Percentiles rank a stretch among this genome's conserved stretches.
phyloP scores from a whole-genome alignment of 2,888 invertebrate species.

The Coelopa pilipes region DNA sequence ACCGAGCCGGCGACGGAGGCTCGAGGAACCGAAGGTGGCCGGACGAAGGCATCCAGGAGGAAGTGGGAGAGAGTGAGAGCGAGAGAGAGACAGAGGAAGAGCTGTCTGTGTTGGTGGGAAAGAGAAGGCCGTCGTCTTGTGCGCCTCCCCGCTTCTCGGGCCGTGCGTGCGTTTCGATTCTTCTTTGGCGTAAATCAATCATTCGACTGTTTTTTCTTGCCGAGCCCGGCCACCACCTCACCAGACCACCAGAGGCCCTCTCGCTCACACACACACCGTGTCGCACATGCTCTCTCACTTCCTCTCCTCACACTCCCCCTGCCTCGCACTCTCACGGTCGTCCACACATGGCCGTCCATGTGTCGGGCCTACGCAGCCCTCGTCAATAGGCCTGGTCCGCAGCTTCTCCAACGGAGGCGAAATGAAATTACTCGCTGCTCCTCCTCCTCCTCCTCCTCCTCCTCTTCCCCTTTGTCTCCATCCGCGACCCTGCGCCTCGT shows the following conservation, averaged over 20 bases:
- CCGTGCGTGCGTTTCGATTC: conserved; percentile 38
- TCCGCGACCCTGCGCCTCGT: too few species aligned
- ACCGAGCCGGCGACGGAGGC: not conserved
- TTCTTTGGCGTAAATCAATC: conserved; percentile 42
- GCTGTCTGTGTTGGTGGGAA: too few species aligned
- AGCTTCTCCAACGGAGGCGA: not conserved
- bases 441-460: conserved; percentile 5
- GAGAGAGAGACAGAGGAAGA: not conserved
- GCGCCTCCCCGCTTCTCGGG: not conserved
- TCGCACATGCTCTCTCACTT: too few species aligned
- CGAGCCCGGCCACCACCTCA: not conserved
- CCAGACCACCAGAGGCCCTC: too few species aligned
- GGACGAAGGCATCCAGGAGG: too few species aligned
- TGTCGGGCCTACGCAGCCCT: too few species aligned
- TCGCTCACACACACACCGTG: not conserved
- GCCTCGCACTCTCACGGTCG: not conserved
- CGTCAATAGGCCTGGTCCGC: too few species aligned
- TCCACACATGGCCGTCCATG: too few species aligned
- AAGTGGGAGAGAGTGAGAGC: not conserved
- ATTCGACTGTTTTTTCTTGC: conserved; percentile 36
- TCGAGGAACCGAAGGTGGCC: not conserved
- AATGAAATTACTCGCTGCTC: conserved; percentile 36
- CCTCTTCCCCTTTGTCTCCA: not conserved
- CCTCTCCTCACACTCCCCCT: not conserved
- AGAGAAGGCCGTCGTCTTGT: not conserved